Evolutionary conservation across 2,797 vertebrate genomes (phyloP), one percentile per base, ranked within the genome.

Genomic region (Scarus forsteni): DNA sequence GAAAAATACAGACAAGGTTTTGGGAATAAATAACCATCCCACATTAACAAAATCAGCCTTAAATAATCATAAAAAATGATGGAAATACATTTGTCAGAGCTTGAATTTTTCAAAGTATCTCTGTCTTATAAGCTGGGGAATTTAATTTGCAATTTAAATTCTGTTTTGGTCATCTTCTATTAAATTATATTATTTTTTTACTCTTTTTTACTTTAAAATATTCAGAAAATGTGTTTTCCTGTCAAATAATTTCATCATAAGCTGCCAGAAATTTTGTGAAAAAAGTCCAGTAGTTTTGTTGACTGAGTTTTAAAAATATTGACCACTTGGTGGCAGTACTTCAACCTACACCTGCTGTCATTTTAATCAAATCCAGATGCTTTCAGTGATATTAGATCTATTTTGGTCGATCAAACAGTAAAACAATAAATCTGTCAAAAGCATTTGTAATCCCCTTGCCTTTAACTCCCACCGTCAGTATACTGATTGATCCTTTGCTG

Each of bases 281-380:
- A 27, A 27, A 27, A 27, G 4, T 0, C 18, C 5, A 49, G 10
- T 34, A 12, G 27, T 40, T 13, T 8, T 40, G 0, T 58, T 58
- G 39, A 54, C 34, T 38, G 10, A 60, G 68, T 75, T 56, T 40
- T 64, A 16, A 14, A 45, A 51, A 7, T 5, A 80, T 8, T 6
- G 63, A 34, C 92, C 94, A 92, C 91, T 85, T 79, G 88, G 77
- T 91, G 93, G 92, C 90, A 92, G 87, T 84, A 80, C 73, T 76
- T 65, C 69, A 44, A 83, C 48, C 52, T 49, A 68, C 49, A 81
- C 53, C 42, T 19, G 44, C 48, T 73, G 53, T 49, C 49, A 35
- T 46, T 79, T 78, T 60, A 57, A 66, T 77, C 58, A 70, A 53
- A 52, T 49, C 46, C 53, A 78, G 65, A 70, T 75, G 57, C 61